Evolutionary conservation across 2,888 invertebrate species (phyloP), one percentile per base, ranked within the genome.

Genomic region (Leucophenga montana): DNA sequence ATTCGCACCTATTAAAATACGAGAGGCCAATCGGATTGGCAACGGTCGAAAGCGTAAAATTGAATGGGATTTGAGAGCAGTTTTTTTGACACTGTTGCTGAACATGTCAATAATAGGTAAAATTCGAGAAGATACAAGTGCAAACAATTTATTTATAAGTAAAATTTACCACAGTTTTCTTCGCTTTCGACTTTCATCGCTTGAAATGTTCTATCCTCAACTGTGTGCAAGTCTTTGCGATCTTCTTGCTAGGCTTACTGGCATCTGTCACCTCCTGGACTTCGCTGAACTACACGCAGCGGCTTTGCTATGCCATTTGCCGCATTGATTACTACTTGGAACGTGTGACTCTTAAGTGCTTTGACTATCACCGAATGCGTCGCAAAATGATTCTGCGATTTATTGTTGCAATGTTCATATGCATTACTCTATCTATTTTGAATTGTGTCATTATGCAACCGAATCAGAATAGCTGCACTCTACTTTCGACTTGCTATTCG

Each of bases 401-500:
- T 0, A 66, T 68, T 6, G 64, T 78, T 13, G 73, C 78, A 3
- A 71, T 80, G 0, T 13, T 80, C 3, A 74, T 84, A 22, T 79
- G 82, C 5, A 73, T 77, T 11, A 70, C 72, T n/a, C 68, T 83
- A 8, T 85, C 85, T 2, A 85, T 85, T 83, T 77, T 85, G 22
- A 83, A 84, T 56, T 85, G 85, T 46, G 72, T 83, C n/a, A 75
- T 85, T 65, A 74, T 84, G 27, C 78, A 78, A 33, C 75, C 73
- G 16, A 3, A 46, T n/a, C 54, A 48, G 5, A 22, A 48, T 0
- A 16, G 13, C 5, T 73, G 77, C 39, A 62, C 27, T 13, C 5
- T 71, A 9, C 18, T 72, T 0, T 76, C 80, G 11, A 67, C 72
- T 3, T 85, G 84, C 66, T 85, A 75, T 31, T 82, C 82, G 81